Conservation (phyloP, 2,797 vertebrate genomes). For the Platalea minor region DNA sequence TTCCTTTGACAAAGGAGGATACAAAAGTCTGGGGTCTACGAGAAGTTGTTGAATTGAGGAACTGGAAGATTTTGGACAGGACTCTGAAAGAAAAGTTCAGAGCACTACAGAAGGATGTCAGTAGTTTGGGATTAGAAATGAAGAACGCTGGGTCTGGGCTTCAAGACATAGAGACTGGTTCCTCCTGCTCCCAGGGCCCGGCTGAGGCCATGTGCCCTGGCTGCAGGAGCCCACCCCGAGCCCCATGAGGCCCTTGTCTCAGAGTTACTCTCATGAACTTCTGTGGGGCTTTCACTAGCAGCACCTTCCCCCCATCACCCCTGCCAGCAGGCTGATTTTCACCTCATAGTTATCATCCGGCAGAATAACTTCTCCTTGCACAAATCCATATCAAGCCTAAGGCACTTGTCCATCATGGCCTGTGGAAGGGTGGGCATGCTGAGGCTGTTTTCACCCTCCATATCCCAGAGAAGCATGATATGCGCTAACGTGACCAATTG, state of each 20-base stretch:
- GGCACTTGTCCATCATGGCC: background rate
- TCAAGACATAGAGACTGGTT: background rate
- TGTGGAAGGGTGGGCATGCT: background rate
- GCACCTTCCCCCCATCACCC: background rate
- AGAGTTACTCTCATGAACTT: background rate
- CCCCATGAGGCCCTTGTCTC: fast-evolving
- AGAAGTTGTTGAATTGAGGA: background rate
- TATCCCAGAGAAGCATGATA: background rate
- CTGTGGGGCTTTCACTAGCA: background rate
- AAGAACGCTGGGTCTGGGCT: background rate
- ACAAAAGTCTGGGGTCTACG: background rate
- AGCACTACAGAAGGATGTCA: background rate
- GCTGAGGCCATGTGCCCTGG: fast-evolving
- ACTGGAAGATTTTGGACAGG: background rate
- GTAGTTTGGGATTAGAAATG: background rate
- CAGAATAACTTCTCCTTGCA: background rate
- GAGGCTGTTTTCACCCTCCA: background rate
- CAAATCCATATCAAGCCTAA: background rate
- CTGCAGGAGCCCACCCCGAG: fast-evolving
- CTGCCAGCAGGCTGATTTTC: background rate
- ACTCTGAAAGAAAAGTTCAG: background rate
- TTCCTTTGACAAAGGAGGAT: background rate
- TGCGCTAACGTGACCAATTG: background rate
- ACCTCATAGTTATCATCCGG: background rate
- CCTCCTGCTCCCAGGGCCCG: background rate